phyloP scores from a whole-genome alignment of 1,140 invertebrate genomes.

The Nylanderia fulva region DNA sequence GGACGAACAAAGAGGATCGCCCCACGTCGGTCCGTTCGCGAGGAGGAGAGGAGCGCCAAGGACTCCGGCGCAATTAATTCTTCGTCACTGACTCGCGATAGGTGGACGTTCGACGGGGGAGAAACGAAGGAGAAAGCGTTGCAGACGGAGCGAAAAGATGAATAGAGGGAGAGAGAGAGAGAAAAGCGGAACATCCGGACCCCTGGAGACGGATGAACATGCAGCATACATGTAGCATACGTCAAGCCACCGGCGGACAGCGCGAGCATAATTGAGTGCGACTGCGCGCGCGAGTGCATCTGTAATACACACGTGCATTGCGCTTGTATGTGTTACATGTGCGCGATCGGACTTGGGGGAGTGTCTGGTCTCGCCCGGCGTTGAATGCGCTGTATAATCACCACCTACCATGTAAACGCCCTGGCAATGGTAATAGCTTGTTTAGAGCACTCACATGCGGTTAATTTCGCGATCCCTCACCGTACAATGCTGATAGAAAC shows the following conservation, averaged over 20 bases:
- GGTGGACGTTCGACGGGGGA: conserved; percentile 48
- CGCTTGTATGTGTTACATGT: neutral
- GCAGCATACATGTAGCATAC: conserved; percentile 55
- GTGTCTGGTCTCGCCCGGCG: conserved; percentile 56
- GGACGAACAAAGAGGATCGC: conserved; percentile 70
- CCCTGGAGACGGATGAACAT: conserved; percentile 68
- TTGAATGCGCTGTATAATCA: conserved; percentile 68
- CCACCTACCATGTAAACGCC: conserved; percentile 68
- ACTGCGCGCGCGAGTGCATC: neutral
- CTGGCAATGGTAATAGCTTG: conserved; percentile 70
- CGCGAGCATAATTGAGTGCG: conserved; percentile 63
- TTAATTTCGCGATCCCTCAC: conserved; percentile 62
- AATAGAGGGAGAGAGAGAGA: conserved; percentile 25
- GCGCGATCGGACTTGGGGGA: conserved; percentile 51
- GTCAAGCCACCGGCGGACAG: conserved; percentile 62
- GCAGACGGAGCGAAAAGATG: conserved; percentile 51
- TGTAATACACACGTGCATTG: neutral
- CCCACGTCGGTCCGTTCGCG: conserved; percentile 57
- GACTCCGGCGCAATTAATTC: conserved; percentile 74
- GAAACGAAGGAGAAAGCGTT: conserved; percentile 33
- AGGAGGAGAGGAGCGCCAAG: conserved; percentile 73
- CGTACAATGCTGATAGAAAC: neutral
- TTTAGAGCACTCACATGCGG: conserved; percentile 68
- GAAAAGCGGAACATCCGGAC: conserved; percentile 66
- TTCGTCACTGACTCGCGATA: conserved; percentile 71